These are phyloP conservation scores for Ceyx margarethae DNA, from an alignment of 2,113 vertebrate genomes.

Conservation along the genomic window DNA sequence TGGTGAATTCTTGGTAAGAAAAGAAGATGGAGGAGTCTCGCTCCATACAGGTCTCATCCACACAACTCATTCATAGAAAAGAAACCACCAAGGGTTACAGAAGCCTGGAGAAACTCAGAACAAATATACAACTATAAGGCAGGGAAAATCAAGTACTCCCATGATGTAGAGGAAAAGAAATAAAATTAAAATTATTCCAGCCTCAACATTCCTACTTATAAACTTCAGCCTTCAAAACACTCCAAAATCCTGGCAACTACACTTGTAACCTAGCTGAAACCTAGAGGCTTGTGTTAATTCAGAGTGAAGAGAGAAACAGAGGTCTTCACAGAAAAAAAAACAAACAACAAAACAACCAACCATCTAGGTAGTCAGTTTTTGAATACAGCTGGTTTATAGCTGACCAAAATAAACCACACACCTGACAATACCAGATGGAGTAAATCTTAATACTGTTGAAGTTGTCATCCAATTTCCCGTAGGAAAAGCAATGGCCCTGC, in stretches of 20 bases:
- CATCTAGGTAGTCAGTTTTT: not conserved
- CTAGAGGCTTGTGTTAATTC: not conserved
- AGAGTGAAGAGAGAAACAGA: not conserved
- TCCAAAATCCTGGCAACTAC: not conserved
- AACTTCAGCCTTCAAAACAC: not conserved
- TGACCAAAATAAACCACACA: not conserved
- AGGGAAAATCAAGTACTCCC: not conserved
- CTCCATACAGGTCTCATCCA: not conserved
- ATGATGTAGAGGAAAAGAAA: not conserved
- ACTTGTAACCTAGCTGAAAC: not conserved
- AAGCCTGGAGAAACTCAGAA: not conserved
- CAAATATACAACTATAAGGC: not conserved
- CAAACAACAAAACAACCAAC: too few relatives aligned
- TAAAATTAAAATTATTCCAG: not conserved
- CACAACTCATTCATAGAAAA: not conserved
- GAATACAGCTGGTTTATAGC: not conserved
- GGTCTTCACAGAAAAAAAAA: not conserved
- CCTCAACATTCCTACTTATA: not conserved
- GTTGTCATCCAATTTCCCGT: accelerated
- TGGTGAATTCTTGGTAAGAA: not conserved
- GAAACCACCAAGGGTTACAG: not conserved
- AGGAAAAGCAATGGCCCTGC: not conserved
- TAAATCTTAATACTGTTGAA: not conserved
- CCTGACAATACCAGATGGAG: not conserved
- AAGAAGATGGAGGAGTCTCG: not conserved